Evolutionary conservation across 2,888 invertebrate species (phyloP), one percentile per base, ranked within the genome.

Genomic region (Sesia apiformis): DNA sequence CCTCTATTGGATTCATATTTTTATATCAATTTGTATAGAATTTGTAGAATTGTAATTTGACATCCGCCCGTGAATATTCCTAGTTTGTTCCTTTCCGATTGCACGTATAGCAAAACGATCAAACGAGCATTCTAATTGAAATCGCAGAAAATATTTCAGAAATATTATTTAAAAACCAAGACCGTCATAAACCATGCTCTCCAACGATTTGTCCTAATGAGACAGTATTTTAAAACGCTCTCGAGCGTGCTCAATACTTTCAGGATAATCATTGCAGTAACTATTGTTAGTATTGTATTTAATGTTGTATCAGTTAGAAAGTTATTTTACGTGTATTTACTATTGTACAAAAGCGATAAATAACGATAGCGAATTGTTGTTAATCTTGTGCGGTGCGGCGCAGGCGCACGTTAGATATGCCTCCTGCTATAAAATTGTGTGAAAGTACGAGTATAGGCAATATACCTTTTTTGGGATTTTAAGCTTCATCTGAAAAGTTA

Each of bases 251-350:
- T 23, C 23, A 50, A 50, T 50, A 7, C 38, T 50, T 50, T 39
- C 50, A 58, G 58, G 49, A 50, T 46, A 41, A 55, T 56, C 51
- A 61, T 55, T 55, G 56, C 62, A 62, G 53, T 61, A 46, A 58
- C 53, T 7, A 7, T 40, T 52, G 52, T 40, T 38, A n/a, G 23
- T 52, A 40, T 23, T 39, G 23, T 52, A 52, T n/a, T 40, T 52
- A 52, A 6, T 43, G 39, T 53, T 55, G 56, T 69, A 63, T 64
- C 62, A 60, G 56, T 64, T 67, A 69, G 69, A 69, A 72, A 70
- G 64, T 65, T 23, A 55, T 61, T 67, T 59, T 63, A 62, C 60
- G 61, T 52, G 58, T 57, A 57, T 63, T 53, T 46, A 23, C 23
- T 23, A 55, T 57, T 54, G 60, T 62, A 60, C 23, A 23, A 60